phyloP scores from a whole-genome alignment of 1,140 invertebrate genomes.

The Campoletis sonorensis region DNA sequence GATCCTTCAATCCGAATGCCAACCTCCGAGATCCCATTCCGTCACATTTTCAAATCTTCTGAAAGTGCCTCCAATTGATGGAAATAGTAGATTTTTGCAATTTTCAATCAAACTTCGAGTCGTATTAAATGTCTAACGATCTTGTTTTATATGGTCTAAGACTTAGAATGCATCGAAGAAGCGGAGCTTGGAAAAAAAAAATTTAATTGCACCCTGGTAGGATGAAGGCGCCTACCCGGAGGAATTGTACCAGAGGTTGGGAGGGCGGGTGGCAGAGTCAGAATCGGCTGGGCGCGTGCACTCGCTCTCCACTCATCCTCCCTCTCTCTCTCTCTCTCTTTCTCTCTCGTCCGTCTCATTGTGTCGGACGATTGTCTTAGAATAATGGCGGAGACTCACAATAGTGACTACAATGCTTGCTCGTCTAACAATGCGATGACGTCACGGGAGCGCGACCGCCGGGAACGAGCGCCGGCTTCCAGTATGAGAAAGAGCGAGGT shows the following conservation, averaged over 20 bases:
- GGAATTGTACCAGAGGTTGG: not conserved
- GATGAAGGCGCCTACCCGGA: not conserved
- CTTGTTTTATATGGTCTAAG: too few relatives aligned
- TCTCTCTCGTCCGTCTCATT: slow-evolving; percentile 75
- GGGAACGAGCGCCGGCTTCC: not conserved
- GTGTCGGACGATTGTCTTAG: slow-evolving; percentile 78
- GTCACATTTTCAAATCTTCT: not conserved
- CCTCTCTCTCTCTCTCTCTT: slow-evolving; percentile 61
- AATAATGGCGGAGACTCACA: slow-evolving; percentile 78
- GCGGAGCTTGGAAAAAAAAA: too few relatives aligned
- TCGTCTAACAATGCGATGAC: slow-evolving; percentile 78
- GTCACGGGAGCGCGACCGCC: slow-evolving; percentile 66
- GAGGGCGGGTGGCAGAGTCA: slow-evolving; percentile 53
- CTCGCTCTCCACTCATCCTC: slow-evolving; percentile 70
- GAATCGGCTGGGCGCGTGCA: slow-evolving; percentile 65
- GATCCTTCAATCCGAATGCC: not conserved
- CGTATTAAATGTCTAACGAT: too few relatives aligned
- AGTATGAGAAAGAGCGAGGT: not conserved
- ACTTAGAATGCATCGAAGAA: too few relatives aligned
- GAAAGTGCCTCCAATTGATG: too few relatives aligned
- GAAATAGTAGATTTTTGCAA: too few relatives aligned
- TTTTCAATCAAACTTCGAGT: too few relatives aligned
- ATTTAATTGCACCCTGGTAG: too few relatives aligned
- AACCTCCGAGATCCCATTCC: not conserved
- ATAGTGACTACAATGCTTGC: slow-evolving; percentile 78